Base-by-base conservation (phyloP, 1,140 invertebrate species). In the Meloidogyne exigua region DNA sequence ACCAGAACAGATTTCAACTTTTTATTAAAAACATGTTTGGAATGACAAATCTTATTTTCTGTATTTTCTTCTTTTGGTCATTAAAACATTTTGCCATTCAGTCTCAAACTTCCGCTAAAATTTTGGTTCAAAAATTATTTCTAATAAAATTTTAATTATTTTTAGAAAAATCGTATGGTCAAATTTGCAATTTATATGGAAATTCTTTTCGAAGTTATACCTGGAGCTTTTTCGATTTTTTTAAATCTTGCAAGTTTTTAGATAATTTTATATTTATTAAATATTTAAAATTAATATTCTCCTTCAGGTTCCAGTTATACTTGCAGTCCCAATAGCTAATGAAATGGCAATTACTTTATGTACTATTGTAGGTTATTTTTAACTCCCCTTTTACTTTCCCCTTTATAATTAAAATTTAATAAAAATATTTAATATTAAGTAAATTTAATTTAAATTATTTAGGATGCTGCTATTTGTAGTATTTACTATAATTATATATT, bases 101-200 rank as follows among this genome's bases (percentile, higher is more conserved):
- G 18, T 49, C 44, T 2, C 44, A 49, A 49, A 49, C 13, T 18
- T 49, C 44, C 18, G 44, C 44, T 49, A 49, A 18, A 49, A 49
- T 49, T 49, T 13, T 49, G 44, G 44, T 49, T 49, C 2, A 49
- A 49, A 49, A 4, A 18, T 18, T 15, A 18, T 49, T 49, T 49
- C 11, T 18, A 49, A 49, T 49, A 18, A 49, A 49, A 4, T 18
- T 49, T 49, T 49, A 49, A 49, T 18, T 18, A 49, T 49, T 49
- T 49, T 49, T 49, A 49, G 44, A 49, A 49, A 49, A 49, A 49
- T 49, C 44, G 44, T 1, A 49, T 49, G 44, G 44, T 49, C 15
- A 49, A 57, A 57, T 57, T 57, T 7, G 49, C 49, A n/a, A 57
- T 57, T 57, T 57, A 57, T n/a, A 57, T 57, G 49, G 49, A 57